Evolutionary conservation across 2,797 vertebrate genomes (phyloP).

Genomic region (Tauraco hartlaubi): DNA sequence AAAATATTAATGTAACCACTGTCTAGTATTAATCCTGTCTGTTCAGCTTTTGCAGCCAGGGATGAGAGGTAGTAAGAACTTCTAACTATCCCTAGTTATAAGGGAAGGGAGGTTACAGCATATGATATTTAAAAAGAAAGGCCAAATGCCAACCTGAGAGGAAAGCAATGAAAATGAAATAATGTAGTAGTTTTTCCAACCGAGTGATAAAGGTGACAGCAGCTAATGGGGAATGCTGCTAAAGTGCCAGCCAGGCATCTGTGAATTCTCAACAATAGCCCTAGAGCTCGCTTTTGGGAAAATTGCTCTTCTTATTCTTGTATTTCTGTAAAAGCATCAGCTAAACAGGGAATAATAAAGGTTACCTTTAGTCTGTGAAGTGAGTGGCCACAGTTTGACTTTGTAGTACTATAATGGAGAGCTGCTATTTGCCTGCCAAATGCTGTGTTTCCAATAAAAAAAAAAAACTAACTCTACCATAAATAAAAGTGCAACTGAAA

Average conservation of each 20-base stretch:
- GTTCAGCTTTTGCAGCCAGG: neutral
- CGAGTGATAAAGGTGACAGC: neutral
- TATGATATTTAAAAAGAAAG: conserved; percentile 14
- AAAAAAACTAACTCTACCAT: neutral
- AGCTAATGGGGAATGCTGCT: neutral
- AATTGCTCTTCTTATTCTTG: neutral
- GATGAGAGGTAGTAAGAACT: neutral
- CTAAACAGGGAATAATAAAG: neutral
- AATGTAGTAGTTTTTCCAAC: neutral
- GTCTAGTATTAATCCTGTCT: neutral
- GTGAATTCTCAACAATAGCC: neutral
- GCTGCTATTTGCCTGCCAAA: neutral
- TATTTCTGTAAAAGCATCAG: neutral
- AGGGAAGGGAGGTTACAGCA: neutral
- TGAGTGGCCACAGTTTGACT: neutral
- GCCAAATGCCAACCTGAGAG: neutral
- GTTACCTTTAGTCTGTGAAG: neutral
- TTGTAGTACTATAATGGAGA: neutral
- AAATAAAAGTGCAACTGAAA: neutral
- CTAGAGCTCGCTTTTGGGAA: neutral
- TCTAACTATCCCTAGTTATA: neutral
- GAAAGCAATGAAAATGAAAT: conserved; percentile 5
- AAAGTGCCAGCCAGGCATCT: neutral
- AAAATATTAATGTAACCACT: neutral
- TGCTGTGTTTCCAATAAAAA: neutral